Conservation (phyloP, 2,888 invertebrate species). For the Polymixis flavicincta region DNA sequence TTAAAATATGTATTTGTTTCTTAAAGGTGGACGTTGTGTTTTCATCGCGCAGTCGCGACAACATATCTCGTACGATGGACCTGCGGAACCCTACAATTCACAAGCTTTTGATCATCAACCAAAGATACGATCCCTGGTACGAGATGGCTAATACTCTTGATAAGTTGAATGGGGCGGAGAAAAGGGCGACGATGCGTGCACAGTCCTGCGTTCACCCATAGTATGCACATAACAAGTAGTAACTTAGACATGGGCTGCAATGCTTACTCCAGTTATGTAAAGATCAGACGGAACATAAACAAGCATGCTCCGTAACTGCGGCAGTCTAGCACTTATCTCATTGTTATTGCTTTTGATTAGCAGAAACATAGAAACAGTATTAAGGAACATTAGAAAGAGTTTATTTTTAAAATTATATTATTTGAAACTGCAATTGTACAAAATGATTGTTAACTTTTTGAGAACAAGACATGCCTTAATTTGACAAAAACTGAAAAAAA, state of each 20-base stretch:
- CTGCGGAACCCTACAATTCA: slow-evolving; percentile 79
- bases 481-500: slow-evolving; percentile 10
- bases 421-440: slow-evolving; percentile 7
- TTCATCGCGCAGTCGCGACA: slow-evolving; percentile 71
- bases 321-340: neutral
- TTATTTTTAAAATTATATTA: neutral
- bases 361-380: slow-evolving; percentile 3
- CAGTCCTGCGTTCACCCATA: slow-evolving; percentile 70
- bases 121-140: slow-evolving; percentile 84
- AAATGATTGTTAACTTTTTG: neutral
- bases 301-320: neutral
- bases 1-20: slow-evolving; percentile 31
- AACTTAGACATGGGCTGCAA: neutral
- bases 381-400: slow-evolving; percentile 32
- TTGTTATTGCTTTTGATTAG: slow-evolving; percentile 11
- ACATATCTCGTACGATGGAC: slow-evolving; percentile 84
- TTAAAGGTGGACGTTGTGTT: slow-evolving; percentile 83
- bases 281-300: slow-evolving; percentile 2
- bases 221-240: slow-evolving; percentile 29
- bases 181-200: slow-evolving; percentile 71
- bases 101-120: slow-evolving; percentile 81
- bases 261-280: neutral
- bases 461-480: slow-evolving; percentile 5
- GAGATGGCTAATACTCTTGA: slow-evolving; percentile 80
- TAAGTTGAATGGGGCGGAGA: slow-evolving; percentile 82